Evolutionary conservation across 2,888 invertebrate species (phyloP).

Genomic region (Steinernema scapterisci): DNA sequence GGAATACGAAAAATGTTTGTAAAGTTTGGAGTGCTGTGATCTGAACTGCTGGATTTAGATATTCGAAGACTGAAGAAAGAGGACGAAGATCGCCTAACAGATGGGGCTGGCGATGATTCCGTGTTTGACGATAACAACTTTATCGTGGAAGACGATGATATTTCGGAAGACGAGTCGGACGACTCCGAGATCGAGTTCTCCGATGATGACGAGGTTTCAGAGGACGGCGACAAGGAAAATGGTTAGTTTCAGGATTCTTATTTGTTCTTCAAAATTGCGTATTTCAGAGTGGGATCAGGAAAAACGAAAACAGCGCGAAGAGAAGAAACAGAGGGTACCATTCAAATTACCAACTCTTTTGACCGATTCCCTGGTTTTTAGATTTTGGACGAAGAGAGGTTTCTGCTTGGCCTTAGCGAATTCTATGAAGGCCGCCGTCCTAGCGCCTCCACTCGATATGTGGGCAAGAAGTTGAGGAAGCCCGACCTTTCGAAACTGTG

Average conservation of each 20-base stretch:
- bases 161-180: not conserved
- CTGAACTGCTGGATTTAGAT: not conserved
- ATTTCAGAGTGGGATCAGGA: constrained; percentile 9
- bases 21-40: not conserved
- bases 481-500: constrained; percentile 3
- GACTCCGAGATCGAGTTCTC: not conserved
- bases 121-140: not conserved
- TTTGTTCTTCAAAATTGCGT: not conserved
- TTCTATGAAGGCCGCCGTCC: constrained; percentile 24
- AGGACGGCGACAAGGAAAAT: not conserved
- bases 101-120: not conserved
- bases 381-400: not conserved
- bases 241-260: not conserved
- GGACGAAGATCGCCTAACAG: not conserved
- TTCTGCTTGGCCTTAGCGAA: constrained; percentile 15
- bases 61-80: not conserved
- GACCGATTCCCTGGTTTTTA: not conserved
- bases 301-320: not conserved
- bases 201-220: not conserved
- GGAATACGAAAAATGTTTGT: not conserved
- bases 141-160: not conserved
- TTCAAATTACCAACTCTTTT: not conserved
- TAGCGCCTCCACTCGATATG: constrained; percentile 34
- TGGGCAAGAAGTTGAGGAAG: constrained; percentile 33
- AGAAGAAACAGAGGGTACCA: constrained; percentile 10